Evolutionary conservation across 2,888 invertebrate genomes (phyloP), one percentile per base, ranked within the genome.

Genomic region (Pandemis cinnamomeana): DNA sequence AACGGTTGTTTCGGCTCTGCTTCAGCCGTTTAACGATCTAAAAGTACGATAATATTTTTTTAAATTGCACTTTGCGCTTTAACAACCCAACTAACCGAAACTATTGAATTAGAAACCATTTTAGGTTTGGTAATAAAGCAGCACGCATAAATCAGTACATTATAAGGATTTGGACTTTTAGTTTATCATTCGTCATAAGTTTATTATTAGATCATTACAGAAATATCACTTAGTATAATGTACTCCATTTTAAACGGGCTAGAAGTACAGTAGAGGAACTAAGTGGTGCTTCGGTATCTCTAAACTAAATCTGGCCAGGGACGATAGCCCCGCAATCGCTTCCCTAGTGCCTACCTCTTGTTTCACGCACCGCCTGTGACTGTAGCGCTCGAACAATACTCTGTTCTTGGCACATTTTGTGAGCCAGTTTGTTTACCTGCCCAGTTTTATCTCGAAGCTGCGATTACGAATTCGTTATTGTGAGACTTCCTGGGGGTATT

Each of bases 281-380:
- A 83, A 87, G 84, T 84, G 82, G 83, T 86, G 80, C 81, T 41
- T 53, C 41, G 58, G 85, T 88, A 88, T 89, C 87, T 88, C 84
- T 82, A 83, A 86, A 89, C 83, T 89, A 89, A 88, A 90, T 89
- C 87, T 88, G 83, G 82, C 82, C 80, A 82, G 82, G 82, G 83
- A 84, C 82, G 84, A 87, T 86, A 86, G 87, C 84, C 82, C 79
- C 80, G 85, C 87, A 87, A 87, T 88, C 84, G 86, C 84, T 85
- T 84, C 82, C 78, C 79, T 82, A 84, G 85, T 85, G 83, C 82
- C 55, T n/a, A 55, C 55, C 88, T 87, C 87, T 89, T 87, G 87
- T 89, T 89, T 88, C 87, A 89, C 87, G 89, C 89, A 87, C 84
- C 89, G 88, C 84, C 85, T 87, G 86, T 84, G 79, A 83, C 84